These are phyloP conservation scores for Eupithecia inturbata DNA, from an alignment of 2,888 invertebrate genomes.

Conservation along the genomic window DNA sequence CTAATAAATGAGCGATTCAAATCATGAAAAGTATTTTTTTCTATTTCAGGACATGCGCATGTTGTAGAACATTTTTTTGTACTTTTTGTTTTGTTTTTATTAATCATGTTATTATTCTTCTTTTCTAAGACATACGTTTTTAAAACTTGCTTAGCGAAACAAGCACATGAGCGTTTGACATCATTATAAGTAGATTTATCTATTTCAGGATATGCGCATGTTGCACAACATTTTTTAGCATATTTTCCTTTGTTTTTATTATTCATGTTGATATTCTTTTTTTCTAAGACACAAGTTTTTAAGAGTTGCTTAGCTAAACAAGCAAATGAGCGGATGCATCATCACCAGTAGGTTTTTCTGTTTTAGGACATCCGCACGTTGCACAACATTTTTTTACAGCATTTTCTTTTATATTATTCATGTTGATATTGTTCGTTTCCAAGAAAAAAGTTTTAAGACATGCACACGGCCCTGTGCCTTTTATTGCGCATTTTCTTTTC, in stretches of 20 bases:
- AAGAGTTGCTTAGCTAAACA: neutral
- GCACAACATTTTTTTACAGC: neutral
- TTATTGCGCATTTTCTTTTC: neutral
- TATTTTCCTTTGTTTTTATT: too few relatives aligned
- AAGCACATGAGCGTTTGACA: neutral
- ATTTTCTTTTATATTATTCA: neutral
- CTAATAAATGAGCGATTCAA: neutral
- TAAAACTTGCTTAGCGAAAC: neutral
- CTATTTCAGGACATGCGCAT: neutral
- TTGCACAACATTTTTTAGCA: neutral
- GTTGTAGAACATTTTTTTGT: neutral
- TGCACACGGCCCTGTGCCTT: neutral
- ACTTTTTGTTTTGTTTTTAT: neutral
- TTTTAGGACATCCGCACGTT: neutral
- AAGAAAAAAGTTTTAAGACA: neutral
- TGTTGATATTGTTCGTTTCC: neutral
- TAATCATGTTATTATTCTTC: neutral
- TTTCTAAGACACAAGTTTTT: neutral
- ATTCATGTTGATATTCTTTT: neutral
- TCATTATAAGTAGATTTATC: neutral
- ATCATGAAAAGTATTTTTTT: neutral
- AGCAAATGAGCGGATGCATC: neutral
- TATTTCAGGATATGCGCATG: too few relatives aligned
- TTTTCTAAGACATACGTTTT: neutral
- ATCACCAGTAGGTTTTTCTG: neutral